Percentiles rank a stretch among this genome's conserved stretches.
These are phyloP conservation scores for Chrysomallon squamiferum DNA, from an alignment of 1,140 invertebrate genomes.

Conservation along the genomic window DNA sequence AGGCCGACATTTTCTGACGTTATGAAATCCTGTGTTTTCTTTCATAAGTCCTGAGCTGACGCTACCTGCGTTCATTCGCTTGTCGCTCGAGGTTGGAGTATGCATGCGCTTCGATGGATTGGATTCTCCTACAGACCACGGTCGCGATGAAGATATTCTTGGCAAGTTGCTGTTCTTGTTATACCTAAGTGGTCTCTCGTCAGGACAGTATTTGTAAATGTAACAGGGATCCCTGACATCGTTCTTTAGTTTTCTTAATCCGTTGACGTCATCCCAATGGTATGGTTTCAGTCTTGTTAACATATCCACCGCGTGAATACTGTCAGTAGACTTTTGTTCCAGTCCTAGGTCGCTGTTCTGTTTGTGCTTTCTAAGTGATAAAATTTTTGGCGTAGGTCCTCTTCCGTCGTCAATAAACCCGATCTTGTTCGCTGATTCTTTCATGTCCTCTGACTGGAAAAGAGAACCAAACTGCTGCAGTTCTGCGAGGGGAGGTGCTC, in stretches of 20 bases:
- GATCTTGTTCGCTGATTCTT: background rate
- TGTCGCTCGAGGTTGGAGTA: background rate
- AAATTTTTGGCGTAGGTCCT: background rate
- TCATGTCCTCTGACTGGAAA: background rate
- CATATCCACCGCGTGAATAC: too few relatives aligned
- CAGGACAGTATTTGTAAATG: conserved; percentile 16
- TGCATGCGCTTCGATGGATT: conserved; percentile 9
- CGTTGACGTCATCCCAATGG: background rate
- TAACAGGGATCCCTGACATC: conserved; percentile 17
- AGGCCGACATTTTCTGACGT: background rate
- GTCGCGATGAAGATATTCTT: conserved; percentile 1
- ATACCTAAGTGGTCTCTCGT: conserved; percentile 10
- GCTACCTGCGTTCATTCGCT: background rate
- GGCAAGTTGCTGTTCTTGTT: conserved; percentile 9
- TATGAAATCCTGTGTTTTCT: background rate
- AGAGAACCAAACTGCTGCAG: conserved; percentile 9
- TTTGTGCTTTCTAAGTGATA: background rate
- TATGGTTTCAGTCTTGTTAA: background rate
- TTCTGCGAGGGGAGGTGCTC: conserved; percentile 8
- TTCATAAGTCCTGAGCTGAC: background rate
- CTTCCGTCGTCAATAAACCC: background rate
- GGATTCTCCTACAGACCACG: conserved; percentile 16
- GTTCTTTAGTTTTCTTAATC: background rate
- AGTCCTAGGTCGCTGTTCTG: background rate
- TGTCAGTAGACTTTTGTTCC: background rate